Base-by-base conservation (phyloP, 2,888 invertebrate species). In the Hartigia nigra region DNA sequence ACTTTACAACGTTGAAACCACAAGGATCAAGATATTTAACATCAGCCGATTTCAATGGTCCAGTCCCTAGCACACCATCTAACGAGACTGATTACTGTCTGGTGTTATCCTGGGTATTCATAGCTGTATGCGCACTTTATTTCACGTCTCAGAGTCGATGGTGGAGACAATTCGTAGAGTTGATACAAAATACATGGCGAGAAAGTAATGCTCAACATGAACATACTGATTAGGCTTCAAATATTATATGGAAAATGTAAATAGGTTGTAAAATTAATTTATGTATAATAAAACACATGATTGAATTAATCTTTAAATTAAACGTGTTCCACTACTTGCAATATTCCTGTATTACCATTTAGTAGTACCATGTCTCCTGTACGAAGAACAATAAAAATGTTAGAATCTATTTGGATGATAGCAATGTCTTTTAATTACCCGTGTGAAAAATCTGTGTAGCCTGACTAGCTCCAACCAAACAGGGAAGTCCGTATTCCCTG, bases 201-300 rank as follows among this genome's bases (percentile, higher is more conserved):
- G 98, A 98, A 91, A 96, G 96, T 4, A 97, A 97, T 87, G 97
- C 95, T 35, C 96, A 96, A 87, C 95, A 95, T 88, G 95, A 96
- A 88, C 96, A 96, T 89, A 94, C 93, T 87, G 96, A 96, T 86
- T 96, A 91, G 91, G 81, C 70, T 69, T 32, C 72, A 36, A 75
- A 23, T 74, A 9, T 76, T 69, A n/a, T 31, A 77, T 32, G 70
- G 23, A 2, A 55, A 55, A 55, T 55, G 23, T 55, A 55, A 55
- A 23, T 39, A 55, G 2, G 23, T 5, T 23, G 23, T 55, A 23
- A 23, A 55, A 55, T 55, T 23, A 9, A 55, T 55, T 55, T 39
- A 35, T 55, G 23, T 3, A 23, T 55, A 9, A 55, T 23, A 9
- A 55, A 23, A 14, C 1, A 55, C 23, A 55, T 0, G 4, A 23